Conservation (phyloP, 2,888 invertebrate genomes). For the Frankliniella fusca region DNA sequence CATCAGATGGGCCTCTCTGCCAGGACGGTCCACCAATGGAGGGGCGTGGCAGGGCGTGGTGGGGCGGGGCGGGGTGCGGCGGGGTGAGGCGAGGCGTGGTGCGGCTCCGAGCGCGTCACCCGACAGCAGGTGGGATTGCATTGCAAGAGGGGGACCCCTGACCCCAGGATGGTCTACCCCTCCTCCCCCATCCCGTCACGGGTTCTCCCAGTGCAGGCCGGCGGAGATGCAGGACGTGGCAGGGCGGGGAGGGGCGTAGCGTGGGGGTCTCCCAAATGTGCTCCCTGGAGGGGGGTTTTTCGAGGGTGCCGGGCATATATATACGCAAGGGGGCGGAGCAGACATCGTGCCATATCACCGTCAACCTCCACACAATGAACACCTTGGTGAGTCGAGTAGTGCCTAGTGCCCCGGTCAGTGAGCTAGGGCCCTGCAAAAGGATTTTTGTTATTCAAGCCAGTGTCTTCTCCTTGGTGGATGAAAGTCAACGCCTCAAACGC, state of each 20-base stretch:
- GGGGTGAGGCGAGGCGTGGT: not conserved
- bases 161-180: not conserved
- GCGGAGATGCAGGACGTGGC: not conserved
- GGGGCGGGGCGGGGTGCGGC: not conserved
- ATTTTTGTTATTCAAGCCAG: no score
- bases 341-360: constrained; percentile 11
- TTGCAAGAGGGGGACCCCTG: constrained; percentile 1
- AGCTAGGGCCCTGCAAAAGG: no score
- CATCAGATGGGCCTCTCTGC: not conserved
- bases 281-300: not conserved
- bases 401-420: no score
- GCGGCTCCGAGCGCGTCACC: not conserved
- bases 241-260: not conserved
- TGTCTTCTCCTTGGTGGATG: no score
- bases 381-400: not conserved
- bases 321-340: not conserved
- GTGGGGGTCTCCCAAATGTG: not conserved
- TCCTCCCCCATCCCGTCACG: not conserved
- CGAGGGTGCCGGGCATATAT: not conserved
- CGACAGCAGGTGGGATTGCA: not conserved
- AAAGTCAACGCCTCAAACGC: not conserved
- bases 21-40: not conserved
- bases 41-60: not conserved
- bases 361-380: constrained; percentile 16
- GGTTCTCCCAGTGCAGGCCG: not conserved